These are phyloP conservation scores for Microctonus aethiopoides DNA, from an alignment of 2,888 invertebrate genomes.

Conservation along the genomic window DNA sequence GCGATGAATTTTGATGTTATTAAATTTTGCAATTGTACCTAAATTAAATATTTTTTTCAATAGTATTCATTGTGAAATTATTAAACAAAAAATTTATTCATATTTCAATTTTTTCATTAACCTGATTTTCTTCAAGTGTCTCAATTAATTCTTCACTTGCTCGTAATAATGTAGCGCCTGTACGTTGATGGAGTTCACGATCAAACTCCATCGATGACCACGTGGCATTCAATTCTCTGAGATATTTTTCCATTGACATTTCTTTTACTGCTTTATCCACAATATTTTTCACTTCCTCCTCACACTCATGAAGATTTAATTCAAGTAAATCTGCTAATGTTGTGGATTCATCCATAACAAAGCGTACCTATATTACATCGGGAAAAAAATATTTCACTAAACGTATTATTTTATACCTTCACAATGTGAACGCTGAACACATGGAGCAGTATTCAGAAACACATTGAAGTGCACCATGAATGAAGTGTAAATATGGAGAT, in stretches of 20 bases:
- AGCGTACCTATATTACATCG: constrained; percentile 77
- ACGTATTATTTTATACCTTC: not conserved
- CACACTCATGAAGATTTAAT: constrained; percentile 94
- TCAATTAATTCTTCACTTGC: constrained; percentile 97
- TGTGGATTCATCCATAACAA: constrained; percentile 93
- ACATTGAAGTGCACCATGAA: constrained; percentile 25
- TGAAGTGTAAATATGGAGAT: constrained; percentile 28
- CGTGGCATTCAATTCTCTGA: constrained; percentile 88
- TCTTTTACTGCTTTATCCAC: constrained; percentile 98
- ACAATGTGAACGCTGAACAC: not conserved
- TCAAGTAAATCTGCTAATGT: constrained; percentile 92
- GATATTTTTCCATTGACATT: constrained; percentile 97
- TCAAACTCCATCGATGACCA: constrained; percentile 96
- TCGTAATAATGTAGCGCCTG: constrained; percentile 85
- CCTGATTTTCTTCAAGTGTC: constrained; percentile 97
- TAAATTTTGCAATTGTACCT: constrained; percentile 95
- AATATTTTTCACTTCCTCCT: constrained; percentile 96
- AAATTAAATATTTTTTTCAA: no score
- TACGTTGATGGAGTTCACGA: constrained; percentile 87
- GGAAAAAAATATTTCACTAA: constrained; percentile 2
- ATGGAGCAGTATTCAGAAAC: not conserved
- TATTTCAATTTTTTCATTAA: constrained; percentile 57
- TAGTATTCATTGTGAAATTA: no score
- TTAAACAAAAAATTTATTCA: not conserved
- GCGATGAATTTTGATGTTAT: constrained; percentile 97